Evolutionary conservation across 2,113 vertebrate species (phyloP).

Genomic region (Shinisaurus crocodilurus): DNA sequence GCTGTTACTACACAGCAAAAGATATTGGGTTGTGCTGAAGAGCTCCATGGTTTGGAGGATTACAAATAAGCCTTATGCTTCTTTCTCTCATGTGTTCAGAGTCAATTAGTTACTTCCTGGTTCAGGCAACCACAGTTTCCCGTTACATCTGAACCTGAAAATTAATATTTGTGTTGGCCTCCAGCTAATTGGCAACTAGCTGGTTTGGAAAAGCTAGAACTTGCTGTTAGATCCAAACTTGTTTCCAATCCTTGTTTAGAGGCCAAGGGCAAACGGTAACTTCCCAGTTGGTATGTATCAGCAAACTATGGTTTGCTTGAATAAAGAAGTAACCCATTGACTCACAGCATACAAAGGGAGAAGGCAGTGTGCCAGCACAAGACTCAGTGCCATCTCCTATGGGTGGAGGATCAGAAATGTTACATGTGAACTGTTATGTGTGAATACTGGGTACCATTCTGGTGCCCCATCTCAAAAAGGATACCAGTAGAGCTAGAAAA

Average conservation of each 20-base stretch:
- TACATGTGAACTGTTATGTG: neutral
- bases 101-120: neutral
- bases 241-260: neutral
- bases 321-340: no score
- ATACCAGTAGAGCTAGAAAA: neutral
- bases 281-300: neutral
- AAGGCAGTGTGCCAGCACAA: no score
- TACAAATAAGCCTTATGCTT: neutral
- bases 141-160: neutral
- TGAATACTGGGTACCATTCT: neutral
- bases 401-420: neutral
- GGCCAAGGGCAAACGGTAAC: neutral
- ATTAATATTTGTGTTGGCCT: neutral
- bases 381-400: no score
- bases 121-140: neutral
- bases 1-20: neutral
- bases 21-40: neutral
- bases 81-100: neutral
- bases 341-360: no score
- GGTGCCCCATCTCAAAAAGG: neutral
- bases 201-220: neutral
- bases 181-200: neutral
- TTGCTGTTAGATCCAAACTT: neutral
- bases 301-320: neutral
- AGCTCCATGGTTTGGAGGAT: neutral